Percentiles rank a stretch among this genome's conserved stretches.
phyloP scores from a whole-genome alignment of 35 echinoderm and acorn worm species.

The Lytechinus pictus region DNA sequence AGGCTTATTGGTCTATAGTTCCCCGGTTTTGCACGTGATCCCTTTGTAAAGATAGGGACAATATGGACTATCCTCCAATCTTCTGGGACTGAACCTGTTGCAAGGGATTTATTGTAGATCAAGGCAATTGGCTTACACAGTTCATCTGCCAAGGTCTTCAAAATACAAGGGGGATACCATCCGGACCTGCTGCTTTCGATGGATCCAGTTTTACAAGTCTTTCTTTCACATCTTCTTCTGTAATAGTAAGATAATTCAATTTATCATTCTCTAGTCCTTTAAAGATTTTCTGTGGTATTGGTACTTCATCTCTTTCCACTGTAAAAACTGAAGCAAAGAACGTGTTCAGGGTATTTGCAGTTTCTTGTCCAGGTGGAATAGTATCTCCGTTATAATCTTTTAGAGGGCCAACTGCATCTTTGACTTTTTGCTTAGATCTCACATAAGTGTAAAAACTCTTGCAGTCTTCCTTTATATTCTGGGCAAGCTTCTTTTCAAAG shows the following conservation, averaged over 20 bases:
- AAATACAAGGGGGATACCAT: background rate
- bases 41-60: too few species aligned
- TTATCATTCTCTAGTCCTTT: too few species aligned
- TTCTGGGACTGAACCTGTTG: background rate
- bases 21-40: conserved; percentile 14
- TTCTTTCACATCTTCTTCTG: background rate
- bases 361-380: background rate
- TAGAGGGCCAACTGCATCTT: background rate
- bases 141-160: background rate
- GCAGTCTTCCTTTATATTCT: background rate
- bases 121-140: background rate
- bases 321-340: background rate
- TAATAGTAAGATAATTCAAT: too few species aligned
- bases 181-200: background rate
- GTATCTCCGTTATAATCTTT: background rate
- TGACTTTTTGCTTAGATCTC: too few species aligned
- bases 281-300: background rate
- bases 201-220: background rate
- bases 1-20: conserved; percentile 19
- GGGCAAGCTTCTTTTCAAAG: background rate
- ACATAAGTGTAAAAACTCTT: background rate
- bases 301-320: background rate
- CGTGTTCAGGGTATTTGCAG: background rate
- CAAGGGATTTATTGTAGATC: conserved; percentile 14
- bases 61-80: background rate